Percentiles rank a stretch among this genome's conserved stretches.
Evolutionary conservation across 2,113 vertebrate species (phyloP).

Genomic region (Trematomus loennbergii): DNA sequence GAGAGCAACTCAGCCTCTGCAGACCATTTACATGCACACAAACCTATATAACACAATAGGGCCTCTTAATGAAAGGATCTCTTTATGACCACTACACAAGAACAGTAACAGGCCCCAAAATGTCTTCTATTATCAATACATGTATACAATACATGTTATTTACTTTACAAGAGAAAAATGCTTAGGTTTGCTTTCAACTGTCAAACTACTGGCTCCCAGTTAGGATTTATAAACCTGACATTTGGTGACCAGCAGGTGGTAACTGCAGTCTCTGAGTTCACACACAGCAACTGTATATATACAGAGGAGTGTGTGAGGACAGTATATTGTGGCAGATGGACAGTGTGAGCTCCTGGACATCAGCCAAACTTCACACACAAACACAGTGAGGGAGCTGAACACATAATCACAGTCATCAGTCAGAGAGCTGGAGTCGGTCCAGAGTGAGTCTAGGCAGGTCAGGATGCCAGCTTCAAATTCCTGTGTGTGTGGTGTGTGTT

Average conservation of each 20-base stretch:
- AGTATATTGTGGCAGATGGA: constrained; percentile 48
- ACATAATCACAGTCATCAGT: constrained; percentile 60
- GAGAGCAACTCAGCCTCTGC: too few species aligned
- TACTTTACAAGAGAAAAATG: too few species aligned
- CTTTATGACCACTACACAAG: not conserved
- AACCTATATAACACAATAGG: too few species aligned
- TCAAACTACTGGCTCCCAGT: not conserved
- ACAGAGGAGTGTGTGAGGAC: constrained; percentile 7
- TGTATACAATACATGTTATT: too few species aligned
- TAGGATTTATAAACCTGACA: constrained; percentile 21
- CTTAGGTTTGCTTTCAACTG: not conserved
- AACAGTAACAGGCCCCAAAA: not conserved
- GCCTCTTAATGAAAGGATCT: not conserved
- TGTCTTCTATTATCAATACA: not conserved
- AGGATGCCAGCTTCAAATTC: constrained; percentile 61
- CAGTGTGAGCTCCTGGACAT: constrained; percentile 31
- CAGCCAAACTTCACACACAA: constrained; percentile 11
- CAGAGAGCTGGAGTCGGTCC: constrained; percentile 57
- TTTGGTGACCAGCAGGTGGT: constrained; percentile 26
- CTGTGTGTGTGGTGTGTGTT: constrained; percentile 28
- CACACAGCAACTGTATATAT: not conserved
- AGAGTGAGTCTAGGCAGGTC: constrained; percentile 52
- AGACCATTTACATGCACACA: too few species aligned
- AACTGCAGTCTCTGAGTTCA: not conserved
- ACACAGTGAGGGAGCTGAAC: constrained; percentile 3